Percentiles rank a stretch among this genome's conserved stretches.
phyloP scores from a whole-genome alignment of 2,888 invertebrate genomes.

The Anaspis maculata region DNA sequence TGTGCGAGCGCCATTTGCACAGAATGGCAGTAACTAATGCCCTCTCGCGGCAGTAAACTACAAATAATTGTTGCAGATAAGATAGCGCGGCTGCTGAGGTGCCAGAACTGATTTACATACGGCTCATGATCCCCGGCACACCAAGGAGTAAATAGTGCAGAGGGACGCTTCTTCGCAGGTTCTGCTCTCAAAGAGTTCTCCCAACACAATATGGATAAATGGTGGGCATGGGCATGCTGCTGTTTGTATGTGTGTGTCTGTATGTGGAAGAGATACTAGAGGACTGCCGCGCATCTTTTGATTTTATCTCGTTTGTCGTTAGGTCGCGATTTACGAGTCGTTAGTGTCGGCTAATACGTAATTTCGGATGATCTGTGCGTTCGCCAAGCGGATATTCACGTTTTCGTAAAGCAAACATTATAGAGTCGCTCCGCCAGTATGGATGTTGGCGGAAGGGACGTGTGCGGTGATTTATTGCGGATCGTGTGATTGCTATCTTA shows the following conservation, averaged over 20 bases:
- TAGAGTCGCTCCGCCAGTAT: too few relatives aligned
- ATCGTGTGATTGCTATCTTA: neutral
- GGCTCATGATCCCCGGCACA: constrained; percentile 31
- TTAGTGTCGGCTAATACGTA: constrained; percentile 18
- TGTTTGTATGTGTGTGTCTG: too few relatives aligned
- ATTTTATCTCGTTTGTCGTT: constrained; percentile 26
- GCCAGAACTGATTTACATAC: constrained; percentile 39
- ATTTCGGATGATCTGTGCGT: constrained; percentile 18
- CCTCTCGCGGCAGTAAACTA: constrained; percentile 34
- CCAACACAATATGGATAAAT: constrained; percentile 32
- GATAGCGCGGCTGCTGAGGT: constrained; percentile 35
- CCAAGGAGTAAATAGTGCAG: too few relatives aligned
- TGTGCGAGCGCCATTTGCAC: constrained; percentile 37
- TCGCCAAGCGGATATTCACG: constrained; percentile 7
- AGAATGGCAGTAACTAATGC: constrained; percentile 38
- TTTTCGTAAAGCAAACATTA: constrained; percentile 10
- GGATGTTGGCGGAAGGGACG: too few relatives aligned
- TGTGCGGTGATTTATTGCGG: constrained; percentile 1
- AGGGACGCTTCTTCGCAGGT: too few relatives aligned
- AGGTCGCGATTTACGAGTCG: constrained; percentile 21
- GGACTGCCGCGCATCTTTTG: constrained; percentile 18
- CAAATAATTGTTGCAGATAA: constrained; percentile 41
- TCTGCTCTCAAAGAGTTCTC: too few relatives aligned
- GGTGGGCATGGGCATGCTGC: too few relatives aligned
- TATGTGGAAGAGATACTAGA: constrained; percentile 20